Conservation (phyloP, 2,888 invertebrate genomes). For the Muschampia plurimacula region DNA sequence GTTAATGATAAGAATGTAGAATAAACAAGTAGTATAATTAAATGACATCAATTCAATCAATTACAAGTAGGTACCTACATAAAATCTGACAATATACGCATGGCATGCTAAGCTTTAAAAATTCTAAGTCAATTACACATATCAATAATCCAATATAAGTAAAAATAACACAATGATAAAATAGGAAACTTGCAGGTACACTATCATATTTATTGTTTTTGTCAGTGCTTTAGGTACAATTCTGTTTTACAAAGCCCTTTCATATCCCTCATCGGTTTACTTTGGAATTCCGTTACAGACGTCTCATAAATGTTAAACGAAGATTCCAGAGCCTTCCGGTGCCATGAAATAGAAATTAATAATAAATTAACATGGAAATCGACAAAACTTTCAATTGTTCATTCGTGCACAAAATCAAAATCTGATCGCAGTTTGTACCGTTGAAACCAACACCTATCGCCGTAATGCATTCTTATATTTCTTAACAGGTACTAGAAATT, state of each 20-base stretch:
- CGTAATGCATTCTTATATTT: too few relatives aligned
- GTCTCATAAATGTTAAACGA: not conserved
- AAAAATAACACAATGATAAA: not conserved
- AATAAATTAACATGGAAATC: not conserved
- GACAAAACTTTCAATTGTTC: not conserved
- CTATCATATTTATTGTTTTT: not conserved
- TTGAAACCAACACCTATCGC: too few relatives aligned
- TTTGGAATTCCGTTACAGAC: not conserved
- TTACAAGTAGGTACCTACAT: too few relatives aligned
- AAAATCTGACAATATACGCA: too few relatives aligned
- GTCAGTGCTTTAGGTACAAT: not conserved
- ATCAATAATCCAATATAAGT: not conserved
- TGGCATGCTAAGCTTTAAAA: not conserved
- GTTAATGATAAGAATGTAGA: too few relatives aligned
- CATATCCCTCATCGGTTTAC: not conserved
- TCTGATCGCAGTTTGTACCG: too few relatives aligned
- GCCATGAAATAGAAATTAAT: not conserved
- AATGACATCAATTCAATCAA: too few relatives aligned
- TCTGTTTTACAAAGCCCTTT: not conserved
- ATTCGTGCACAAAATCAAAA: too few relatives aligned
- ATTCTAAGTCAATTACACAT: not conserved
- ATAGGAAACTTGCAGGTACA: not conserved
- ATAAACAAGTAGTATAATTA: too few relatives aligned
- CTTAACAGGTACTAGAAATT: too few relatives aligned
- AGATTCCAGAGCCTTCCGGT: not conserved